Percentiles rank a stretch among this genome's conserved stretches.
Evolutionary conservation across 1,140 invertebrate genomes (phyloP).

Genomic region (Aphelenchoides fujianensis): DNA sequence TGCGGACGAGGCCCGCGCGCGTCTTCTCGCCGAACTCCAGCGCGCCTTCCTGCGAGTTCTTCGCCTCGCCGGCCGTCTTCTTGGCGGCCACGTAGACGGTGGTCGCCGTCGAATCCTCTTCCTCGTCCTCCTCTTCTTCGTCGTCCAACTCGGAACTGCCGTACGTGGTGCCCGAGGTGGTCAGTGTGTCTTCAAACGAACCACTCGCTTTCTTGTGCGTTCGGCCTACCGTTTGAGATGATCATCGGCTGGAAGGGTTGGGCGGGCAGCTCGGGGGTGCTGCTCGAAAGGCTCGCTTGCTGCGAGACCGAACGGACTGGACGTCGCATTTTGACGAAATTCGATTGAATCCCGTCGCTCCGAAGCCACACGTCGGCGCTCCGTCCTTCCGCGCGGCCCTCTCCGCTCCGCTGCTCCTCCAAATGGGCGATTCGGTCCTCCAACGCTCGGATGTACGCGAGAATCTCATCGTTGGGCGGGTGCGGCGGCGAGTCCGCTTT

Average conservation of each 20-base stretch:
- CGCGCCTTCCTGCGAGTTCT: neutral
- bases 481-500: neutral
- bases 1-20: neutral
- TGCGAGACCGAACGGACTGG: constrained; percentile 1
- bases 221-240: neutral
- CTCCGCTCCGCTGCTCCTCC: neutral
- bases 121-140: constrained; percentile 9
- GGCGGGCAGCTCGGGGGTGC: neutral
- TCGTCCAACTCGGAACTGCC: constrained; percentile 3
- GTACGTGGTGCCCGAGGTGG: constrained; percentile 16
- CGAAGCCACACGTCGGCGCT: neutral
- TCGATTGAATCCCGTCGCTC: neutral
- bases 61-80: neutral
- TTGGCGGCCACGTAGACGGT: neutral
- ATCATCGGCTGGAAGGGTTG: neutral
- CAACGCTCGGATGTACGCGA: neutral
- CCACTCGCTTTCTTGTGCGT: neutral
- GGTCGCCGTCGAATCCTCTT: neutral
- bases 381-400: neutral
- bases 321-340: neutral
- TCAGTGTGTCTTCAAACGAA: constrained; percentile 6
- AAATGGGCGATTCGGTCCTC: constrained; percentile 5
- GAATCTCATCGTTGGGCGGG: constrained; percentile 3
- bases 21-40: neutral
- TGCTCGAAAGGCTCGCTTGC: neutral